A percentile compares a stretch with the other conserved stretches of the same genome.
phyloP scores from a whole-genome alignment of 1,140 invertebrate genomes.

The Mamestra configurata region DNA sequence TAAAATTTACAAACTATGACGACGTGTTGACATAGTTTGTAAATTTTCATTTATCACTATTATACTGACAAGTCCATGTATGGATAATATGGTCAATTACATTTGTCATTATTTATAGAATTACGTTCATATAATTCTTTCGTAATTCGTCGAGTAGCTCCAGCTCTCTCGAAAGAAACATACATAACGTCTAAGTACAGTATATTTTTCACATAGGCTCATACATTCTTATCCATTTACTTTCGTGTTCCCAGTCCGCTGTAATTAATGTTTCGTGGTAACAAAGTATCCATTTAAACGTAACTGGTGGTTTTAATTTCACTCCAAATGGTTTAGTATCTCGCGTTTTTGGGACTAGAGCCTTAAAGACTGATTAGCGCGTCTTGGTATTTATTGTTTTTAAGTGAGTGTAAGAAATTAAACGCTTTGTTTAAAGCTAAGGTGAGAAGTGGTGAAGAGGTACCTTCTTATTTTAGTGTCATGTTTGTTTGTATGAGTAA shows the following conservation, averaged over 20 bases:
- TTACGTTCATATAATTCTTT: too few relatives aligned
- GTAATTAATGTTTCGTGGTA: slow-evolving; percentile 66
- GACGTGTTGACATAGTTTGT: too few relatives aligned
- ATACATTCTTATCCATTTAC: slow-evolving; percentile 41
- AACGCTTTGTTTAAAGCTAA: background rate
- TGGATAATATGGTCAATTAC: too few relatives aligned
- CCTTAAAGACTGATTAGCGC: slow-evolving; percentile 50
- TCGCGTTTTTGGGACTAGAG: slow-evolving; percentile 52
- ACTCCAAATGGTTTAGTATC: slow-evolving; percentile 55
- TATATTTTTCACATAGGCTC: background rate
- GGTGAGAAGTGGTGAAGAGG: too few relatives aligned
- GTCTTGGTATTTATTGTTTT: slow-evolving; percentile 24
- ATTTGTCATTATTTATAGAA: too few relatives aligned
- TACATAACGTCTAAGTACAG: background rate
- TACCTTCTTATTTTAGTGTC: too few relatives aligned
- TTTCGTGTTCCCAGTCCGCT: slow-evolving; percentile 31
- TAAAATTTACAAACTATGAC: too few relatives aligned
- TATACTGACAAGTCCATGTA: too few relatives aligned
- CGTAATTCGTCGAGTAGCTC: too few relatives aligned
- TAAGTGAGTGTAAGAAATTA: background rate
- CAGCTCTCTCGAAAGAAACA: too few relatives aligned
- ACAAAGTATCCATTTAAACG: slow-evolving; percentile 67
- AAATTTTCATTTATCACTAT: too few relatives aligned
- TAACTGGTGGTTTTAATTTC: slow-evolving; percentile 69
- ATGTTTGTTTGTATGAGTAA: too few relatives aligned